Evolutionary conservation across 1,140 invertebrate species (phyloP), one percentile per base, ranked within the genome.

Genomic region (Druon quercuslanigerum): DNA sequence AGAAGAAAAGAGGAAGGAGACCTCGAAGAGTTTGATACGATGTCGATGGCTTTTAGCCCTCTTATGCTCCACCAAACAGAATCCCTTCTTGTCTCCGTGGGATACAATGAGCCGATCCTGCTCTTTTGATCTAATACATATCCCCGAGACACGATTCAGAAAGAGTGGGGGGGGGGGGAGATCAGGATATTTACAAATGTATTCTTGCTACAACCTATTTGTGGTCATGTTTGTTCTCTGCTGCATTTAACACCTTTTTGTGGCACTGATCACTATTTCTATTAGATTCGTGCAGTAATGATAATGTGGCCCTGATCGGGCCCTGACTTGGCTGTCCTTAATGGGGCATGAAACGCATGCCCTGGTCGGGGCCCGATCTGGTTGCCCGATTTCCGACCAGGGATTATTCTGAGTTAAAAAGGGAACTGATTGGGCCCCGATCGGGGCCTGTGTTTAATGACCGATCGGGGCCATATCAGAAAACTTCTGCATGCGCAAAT

Each of bases 101-200:
- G 40, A 46, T 46, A 46, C 40, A 46, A 46, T 11, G 40, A 46
- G 40, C 9, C 40, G 40, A 46, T 46, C 40, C 40, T 77, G 57
- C 25, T 33, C 70, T 72, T 82, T 82, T 82, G 75, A 79, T 82
- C 76, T 71, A 50, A 71, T 79, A 76, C 73, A 76, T 74, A 76
- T 78, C 74, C 66, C 46, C 40, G 9, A 46, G 40, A 9, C n/a
- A 77, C 74, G 76, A 78, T 75, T 50, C n/a, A 80, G 78, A 76
- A 71, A 82, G 75, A 79, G 73, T 76, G 57, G 66, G n/a, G n/a
- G n/a, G 75, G 78, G 73, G 76, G 57, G 75, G 52, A 71, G 70
- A 46, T 46, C 57, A 51, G 74, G 79, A 80, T 82, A 82, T 82
- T n/a, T 82, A 46, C 76, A 73, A 82, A 80, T 76, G 79, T 82